Evolutionary conservation across 2,113 vertebrate species (phyloP), one percentile per base, ranked within the genome.

Genomic region (Tetrao urogallus): DNA sequence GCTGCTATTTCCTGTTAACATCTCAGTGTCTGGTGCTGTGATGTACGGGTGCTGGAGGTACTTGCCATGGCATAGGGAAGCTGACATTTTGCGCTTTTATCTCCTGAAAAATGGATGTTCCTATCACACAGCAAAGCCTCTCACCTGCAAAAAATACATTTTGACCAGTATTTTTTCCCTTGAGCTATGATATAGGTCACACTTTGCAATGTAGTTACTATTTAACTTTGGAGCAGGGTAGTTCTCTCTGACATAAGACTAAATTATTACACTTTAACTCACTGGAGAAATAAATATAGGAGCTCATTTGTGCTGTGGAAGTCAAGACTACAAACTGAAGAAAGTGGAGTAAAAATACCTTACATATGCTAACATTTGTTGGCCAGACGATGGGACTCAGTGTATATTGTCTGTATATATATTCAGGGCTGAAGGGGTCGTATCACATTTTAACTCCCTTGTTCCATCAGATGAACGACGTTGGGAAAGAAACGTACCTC

Each of bases 201-300:
- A 66, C 48, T 1, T 2, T 57, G 63, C 88, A 60, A 1, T 28
- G 72, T 19, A 75, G 76, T 57, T 89, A 28, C 82, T 67, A 17
- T 79, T 86, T 71, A 71, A 82, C 85, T 95, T 82, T 25, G 60
- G 54, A 65, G n/a, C 5, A 69, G 48, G 61, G 42, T 67, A 56
- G 54, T 64, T 78, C 83, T 72, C 82, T 47, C 54, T 93, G 93
- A 78, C 86, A 76, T 14, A 24, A 58, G 90, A 24, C 73, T 89
- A 67, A 92, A 95, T 96, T 93, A 94, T 65, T 90, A 28, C 91
- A 57, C 65, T 88, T 90, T 79, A 69, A 64, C 73, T 95, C 74
- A 28, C 80, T 47, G 58, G 71, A 82, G 70, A 79, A 91, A 81
- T 79, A 79, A 88, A 93, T 80, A 82, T 65, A 70, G 56, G 77